Base-by-base conservation (phyloP, 2,113 vertebrate genomes). In the Oreochromis spilurus region DNA sequence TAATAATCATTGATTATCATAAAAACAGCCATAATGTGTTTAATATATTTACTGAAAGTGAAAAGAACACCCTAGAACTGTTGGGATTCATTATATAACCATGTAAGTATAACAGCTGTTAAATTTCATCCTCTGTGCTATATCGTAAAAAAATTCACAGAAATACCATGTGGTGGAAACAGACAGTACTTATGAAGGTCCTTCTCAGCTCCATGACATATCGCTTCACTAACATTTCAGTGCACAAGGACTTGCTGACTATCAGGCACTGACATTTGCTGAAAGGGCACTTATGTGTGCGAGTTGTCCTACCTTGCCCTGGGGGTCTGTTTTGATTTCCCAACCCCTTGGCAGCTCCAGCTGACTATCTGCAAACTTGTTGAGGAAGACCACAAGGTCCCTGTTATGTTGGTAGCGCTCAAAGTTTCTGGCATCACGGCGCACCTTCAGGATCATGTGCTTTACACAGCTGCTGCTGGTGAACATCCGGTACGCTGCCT, bases 391-490 rank as follows among this genome's bases (percentile, higher is more conserved):
- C 88, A 99, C 99, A 90, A 99, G 95, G 94, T 99, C 99, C 7
- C 99, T 95, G 94, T 99, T 99, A 87, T 99, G 99, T 86, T 99
- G 98, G 95, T 99, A 99, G 40, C 98, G 97, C 92, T 99, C 99
- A 84, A 99, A 99, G 94, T 99, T 99, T 8, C 97, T 97, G 17
- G 98, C 97, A 3, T 99, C 99, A 31, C 98, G 96, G 0, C 98
- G 98, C 80, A 99, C 98, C 95, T 99, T 99, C 93, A 99, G 95
- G 90, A 99, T 97, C 99, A 99, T 99, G 94, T 99, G 99, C 94
- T 99, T 99, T 84, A 99, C 96, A 91, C 99, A 99, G 89, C 97
- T 99, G 91, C 98, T 99, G 95, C 97, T 99, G 91, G 98, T 99
- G 95, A 99, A 99, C 94, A 98, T 98, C 87, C 97, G 95, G 93